Conservation (phyloP, 2,888 invertebrate species). For the Invenusta paracnida region DNA sequence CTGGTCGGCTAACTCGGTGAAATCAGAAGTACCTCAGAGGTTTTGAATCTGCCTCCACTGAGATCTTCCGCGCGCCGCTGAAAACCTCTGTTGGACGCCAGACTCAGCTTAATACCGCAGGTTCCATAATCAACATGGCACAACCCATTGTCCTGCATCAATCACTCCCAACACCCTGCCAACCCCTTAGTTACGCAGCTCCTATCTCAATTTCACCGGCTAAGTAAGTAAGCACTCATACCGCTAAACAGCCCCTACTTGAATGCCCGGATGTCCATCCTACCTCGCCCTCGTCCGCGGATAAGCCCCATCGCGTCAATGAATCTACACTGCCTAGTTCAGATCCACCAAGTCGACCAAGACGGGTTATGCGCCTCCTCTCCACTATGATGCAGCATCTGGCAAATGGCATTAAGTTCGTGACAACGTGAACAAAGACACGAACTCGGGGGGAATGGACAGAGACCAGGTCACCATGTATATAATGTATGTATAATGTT, state of each 20-base stretch:
- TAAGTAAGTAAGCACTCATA: conserved; percentile 4
- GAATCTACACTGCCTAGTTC: neutral
- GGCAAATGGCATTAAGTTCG: neutral
- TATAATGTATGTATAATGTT: neutral
- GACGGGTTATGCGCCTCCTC: neutral
- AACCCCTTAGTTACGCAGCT: neutral
- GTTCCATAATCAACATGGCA: neutral
- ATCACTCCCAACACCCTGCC: neutral
- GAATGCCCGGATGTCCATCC: neutral
- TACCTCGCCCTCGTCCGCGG: neutral
- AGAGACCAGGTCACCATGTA: neutral
- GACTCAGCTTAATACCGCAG: neutral
- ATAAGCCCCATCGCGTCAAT: neutral
- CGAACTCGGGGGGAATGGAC: conserved; percentile 16
- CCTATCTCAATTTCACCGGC: neutral
- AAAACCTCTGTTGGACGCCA: conserved; percentile 1
- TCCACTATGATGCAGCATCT: conserved; percentile 25
- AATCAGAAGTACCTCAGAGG: neutral
- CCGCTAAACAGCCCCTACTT: neutral
- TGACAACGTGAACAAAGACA: neutral
- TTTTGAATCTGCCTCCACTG: conserved; percentile 7
- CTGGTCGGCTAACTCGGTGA: neutral
- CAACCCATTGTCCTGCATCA: neutral
- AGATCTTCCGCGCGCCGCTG: neutral
- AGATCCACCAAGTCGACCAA: neutral